These are phyloP conservation scores for Aleadryas rufinucha DNA, from an alignment of 2,113 vertebrate genomes.

Conservation along the genomic window DNA sequence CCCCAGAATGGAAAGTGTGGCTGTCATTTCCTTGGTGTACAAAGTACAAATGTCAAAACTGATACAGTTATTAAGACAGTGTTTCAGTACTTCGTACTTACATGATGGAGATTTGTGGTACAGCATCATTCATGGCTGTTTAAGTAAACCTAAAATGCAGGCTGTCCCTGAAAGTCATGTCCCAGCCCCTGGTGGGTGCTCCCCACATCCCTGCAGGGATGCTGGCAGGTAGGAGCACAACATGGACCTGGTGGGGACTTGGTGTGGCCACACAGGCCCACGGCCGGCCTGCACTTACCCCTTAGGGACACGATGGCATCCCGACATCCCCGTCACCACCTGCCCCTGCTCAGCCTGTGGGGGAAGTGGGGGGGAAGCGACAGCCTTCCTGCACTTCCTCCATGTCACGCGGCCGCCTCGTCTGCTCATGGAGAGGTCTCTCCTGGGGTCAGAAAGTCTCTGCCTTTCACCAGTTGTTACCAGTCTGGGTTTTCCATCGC, in stretches of 20 bases:
- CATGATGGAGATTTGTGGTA: neutral
- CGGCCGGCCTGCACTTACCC: accelerated
- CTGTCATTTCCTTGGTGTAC: neutral
- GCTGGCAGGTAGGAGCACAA: neutral
- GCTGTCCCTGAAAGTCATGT: neutral
- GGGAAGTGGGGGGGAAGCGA: neutral
- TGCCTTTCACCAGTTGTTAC: neutral
- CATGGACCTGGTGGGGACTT: accelerated
- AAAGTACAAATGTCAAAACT: neutral
- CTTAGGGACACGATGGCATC: accelerated
- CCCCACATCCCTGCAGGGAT: neutral
- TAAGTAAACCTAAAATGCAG: neutral
- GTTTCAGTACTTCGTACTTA: neutral
- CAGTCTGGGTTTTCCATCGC: neutral
- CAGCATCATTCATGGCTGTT: neutral
- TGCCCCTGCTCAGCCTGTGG: neutral
- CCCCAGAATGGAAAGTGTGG: neutral
- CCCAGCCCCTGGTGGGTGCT: neutral
- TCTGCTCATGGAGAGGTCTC: neutral
- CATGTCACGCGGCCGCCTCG: accelerated
- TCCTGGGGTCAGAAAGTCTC: neutral
- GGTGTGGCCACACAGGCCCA: accelerated
- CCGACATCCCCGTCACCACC: neutral
- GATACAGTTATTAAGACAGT: neutral
- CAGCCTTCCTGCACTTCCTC: neutral